Base-by-base conservation (phyloP, 2,113 vertebrate species). In the Alethe diademata region DNA sequence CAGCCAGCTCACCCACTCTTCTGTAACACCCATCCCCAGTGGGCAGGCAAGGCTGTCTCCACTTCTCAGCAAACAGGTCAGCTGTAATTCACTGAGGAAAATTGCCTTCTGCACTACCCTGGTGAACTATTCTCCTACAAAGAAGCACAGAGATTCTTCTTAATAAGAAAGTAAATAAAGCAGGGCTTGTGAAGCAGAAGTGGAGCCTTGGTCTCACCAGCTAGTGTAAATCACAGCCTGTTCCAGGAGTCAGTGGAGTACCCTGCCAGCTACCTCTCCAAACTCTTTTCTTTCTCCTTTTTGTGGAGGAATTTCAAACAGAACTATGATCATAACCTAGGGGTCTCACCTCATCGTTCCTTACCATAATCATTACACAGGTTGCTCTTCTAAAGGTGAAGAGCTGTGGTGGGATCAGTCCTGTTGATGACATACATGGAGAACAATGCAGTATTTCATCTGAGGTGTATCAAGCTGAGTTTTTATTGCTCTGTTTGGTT, bases 401-500 rank as follows among this genome's bases (percentile, higher is more conserved):
- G 20, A 19, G 35, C 43, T 47, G 31, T 8, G 29, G 8, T 67
- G 75, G 31, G 50, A 72, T 65, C 53, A 22, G 38, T 15, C 26
- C 38, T 35, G 12, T 19, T 9, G 6, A 2, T 5, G 6, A 19
- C 6, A 28, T 8, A 4, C 7, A 4, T 3, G 33, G 23, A 33
- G 56, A 80, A 71, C 0, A 2, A 40, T 23, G 20, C 20, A 67
- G 13, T 26, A 24, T 38, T 31, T 89, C 62, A 53, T 58, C n/a
- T 57, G 51, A 51, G 19, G 19, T 23, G 19, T 18, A 43, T 40
- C 25, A 28, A 62, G 19, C 20, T 26, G 69, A 36, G 45, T 31
- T 23, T 61, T 53, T 57, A 35, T 58, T 61, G 17, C 26, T 57
- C n/a, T 47, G n/a, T 14, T 58, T 1, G 29, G 8, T 79, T 90